Evolutionary conservation across 1,140 invertebrate genomes (phyloP).

Genomic region (Drosophila orosa): DNA sequence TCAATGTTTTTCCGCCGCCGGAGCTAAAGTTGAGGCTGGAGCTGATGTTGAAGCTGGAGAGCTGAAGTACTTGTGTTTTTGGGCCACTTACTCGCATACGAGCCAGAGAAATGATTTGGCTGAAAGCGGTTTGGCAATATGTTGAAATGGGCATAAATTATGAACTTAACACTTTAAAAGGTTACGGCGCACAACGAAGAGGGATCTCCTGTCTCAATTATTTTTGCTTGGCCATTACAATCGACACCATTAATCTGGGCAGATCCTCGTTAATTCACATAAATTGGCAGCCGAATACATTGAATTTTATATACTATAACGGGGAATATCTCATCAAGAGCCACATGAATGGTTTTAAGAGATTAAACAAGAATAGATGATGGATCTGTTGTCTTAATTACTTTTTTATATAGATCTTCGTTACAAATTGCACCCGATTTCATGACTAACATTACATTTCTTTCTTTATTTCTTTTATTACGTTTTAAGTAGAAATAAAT

Average conservation of each 20-base stretch:
- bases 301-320: neutral
- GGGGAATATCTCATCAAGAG: neutral
- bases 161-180: conserved; percentile 45
- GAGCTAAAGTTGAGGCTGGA: neutral
- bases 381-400: neutral
- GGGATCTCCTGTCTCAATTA: conserved; percentile 17
- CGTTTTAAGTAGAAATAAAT: neutral
- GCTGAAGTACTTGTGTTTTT: conserved; percentile 27
- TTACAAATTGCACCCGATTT: no score
- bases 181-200: conserved; percentile 21
- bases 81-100: conserved; percentile 13
- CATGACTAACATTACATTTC: no score
- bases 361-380: neutral
- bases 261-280: conserved; percentile 7
- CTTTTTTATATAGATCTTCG: neutral
- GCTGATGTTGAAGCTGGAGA: conserved; percentile 1
- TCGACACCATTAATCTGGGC: conserved; percentile 2
- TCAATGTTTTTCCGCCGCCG: conserved; percentile 44
- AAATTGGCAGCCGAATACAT: neutral
- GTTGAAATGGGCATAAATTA: conserved; percentile 51
- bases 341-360: neutral
- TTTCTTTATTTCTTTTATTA: no score
- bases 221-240: conserved; percentile 16
- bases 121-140: conserved; percentile 43
- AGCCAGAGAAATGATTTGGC: conserved; percentile 28